Conservation (phyloP, 2,888 invertebrate genomes). For the Meiosimyza platycephala region DNA sequence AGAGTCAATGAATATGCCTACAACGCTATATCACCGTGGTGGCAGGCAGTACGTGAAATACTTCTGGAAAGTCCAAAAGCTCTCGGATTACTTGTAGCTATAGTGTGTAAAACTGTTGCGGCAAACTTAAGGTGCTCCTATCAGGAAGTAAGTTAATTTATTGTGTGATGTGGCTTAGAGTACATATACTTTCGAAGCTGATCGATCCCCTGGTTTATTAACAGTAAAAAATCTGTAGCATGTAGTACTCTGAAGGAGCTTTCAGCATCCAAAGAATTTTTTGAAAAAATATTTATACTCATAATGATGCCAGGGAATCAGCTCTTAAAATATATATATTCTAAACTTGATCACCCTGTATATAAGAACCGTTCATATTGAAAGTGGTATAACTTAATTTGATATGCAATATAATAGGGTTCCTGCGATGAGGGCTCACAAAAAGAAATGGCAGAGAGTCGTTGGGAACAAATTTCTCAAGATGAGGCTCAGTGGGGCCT, state of each 20-base stretch:
- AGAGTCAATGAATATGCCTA: constrained; percentile 71
- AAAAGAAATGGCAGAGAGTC: constrained; percentile 68
- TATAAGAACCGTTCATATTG: no score
- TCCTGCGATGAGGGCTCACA: constrained; percentile 65
- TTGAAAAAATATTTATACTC: no score
- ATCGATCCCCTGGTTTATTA: no score
- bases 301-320: no score
- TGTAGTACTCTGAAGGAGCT: no score
- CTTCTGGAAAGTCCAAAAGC: constrained; percentile 80
- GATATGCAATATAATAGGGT: constrained; percentile 50
- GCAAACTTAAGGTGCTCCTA: constrained; percentile 56
- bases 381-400: no score
- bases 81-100: constrained; percentile 83
- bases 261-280: no score
- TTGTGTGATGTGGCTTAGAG: no score
- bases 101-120: constrained; percentile 84
- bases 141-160: constrained; percentile 50
- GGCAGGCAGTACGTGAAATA: constrained; percentile 80
- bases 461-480: constrained; percentile 86
- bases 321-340: no score
- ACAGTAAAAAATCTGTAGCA: no score
- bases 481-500: constrained; percentile 90
- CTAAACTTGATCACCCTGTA: no score
- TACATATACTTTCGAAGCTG: no score
- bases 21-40: constrained; percentile 82